Conservation (phyloP, 2,888 invertebrate species). For the Blastobasis lacticolella region DNA sequence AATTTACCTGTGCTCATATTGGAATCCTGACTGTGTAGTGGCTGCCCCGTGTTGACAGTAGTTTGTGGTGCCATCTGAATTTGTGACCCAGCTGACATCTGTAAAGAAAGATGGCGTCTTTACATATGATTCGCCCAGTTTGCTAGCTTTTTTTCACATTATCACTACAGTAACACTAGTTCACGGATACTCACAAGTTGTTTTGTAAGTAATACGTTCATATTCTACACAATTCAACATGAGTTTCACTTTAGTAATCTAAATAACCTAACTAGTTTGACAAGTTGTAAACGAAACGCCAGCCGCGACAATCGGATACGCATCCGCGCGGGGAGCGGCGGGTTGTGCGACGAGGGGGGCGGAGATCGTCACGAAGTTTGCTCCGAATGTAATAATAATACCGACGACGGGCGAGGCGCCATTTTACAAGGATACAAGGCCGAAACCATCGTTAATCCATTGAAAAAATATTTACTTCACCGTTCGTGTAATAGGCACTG, state of each 20-base stretch:
- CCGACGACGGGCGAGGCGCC: slow-evolving; percentile 64
- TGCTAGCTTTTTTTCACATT: slow-evolving; percentile 32
- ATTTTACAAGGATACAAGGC: slow-evolving; percentile 73
- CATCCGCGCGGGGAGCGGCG: slow-evolving; percentile 61
- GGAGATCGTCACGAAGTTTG: slow-evolving; percentile 72
- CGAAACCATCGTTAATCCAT: slow-evolving; percentile 53
- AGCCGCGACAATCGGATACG: slow-evolving; percentile 72
- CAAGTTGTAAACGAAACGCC: slow-evolving; percentile 69
- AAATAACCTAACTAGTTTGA: slow-evolving; percentile 73
- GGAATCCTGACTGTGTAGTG: slow-evolving; percentile 95
- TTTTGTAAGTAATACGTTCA: slow-evolving; percentile 32
- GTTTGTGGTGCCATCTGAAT: slow-evolving; percentile 98
- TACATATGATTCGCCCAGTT: slow-evolving; percentile 70
- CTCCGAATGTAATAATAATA: slow-evolving; percentile 71
- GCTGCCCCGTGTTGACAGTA: slow-evolving; percentile 86
- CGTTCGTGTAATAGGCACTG: slow-evolving; percentile 14
- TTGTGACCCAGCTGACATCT: slow-evolving; percentile 98
- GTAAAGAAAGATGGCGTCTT: slow-evolving; percentile 77
- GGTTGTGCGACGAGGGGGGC: slow-evolving; percentile 44
- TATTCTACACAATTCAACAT: slow-evolving; percentile 21
- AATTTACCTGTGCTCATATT: slow-evolving; percentile 95
- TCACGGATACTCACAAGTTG: slow-evolving; percentile 44
- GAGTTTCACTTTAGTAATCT: slow-evolving; percentile 39
- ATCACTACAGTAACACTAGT: slow-evolving; percentile 25
- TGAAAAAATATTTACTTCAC: slow-evolving; percentile 33